Conservation (phyloP, 2,113 vertebrate species). For the Dendrocopos noguchii region DNA sequence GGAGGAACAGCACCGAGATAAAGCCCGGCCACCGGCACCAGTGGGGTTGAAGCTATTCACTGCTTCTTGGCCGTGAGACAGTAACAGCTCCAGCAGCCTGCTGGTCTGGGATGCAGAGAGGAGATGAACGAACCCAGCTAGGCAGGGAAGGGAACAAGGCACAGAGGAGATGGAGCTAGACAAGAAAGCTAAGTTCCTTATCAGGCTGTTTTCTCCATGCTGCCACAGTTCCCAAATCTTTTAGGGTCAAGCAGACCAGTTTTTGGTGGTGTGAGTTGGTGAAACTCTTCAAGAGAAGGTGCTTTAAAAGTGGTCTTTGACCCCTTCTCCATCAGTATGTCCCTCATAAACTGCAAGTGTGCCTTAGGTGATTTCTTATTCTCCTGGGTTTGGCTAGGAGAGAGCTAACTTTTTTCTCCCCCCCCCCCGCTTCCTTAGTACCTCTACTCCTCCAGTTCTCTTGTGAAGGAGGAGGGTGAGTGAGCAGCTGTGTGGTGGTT, state of each 20-base stretch:
- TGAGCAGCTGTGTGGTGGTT: no score
- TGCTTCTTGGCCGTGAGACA: not conserved
- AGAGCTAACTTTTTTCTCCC: no score
- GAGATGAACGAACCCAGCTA: not conserved
- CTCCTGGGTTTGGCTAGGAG: no score
- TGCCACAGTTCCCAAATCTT: not conserved
- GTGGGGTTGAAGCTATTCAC: not conserved
- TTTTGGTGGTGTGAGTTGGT: accelerated
- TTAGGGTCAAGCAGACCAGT: not conserved
- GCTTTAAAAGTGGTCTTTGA: not conserved
- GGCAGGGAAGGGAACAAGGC: not conserved
- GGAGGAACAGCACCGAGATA: accelerated
- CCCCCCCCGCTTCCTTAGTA: no score
- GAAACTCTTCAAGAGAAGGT: not conserved
- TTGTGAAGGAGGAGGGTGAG: no score
- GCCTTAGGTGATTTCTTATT: not conserved
- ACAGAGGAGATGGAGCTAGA: accelerated
- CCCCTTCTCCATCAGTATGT: not conserved
- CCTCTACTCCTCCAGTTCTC: no score
- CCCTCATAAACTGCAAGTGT: not conserved
- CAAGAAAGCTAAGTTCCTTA: not conserved
- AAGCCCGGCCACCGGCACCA: not conserved
- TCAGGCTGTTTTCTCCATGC: not conserved
- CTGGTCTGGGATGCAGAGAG: not conserved
- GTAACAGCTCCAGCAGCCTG: not conserved